phyloP scores from a whole-genome alignment of 2,797 vertebrate species.

The Scyliorhinus canicula region DNA sequence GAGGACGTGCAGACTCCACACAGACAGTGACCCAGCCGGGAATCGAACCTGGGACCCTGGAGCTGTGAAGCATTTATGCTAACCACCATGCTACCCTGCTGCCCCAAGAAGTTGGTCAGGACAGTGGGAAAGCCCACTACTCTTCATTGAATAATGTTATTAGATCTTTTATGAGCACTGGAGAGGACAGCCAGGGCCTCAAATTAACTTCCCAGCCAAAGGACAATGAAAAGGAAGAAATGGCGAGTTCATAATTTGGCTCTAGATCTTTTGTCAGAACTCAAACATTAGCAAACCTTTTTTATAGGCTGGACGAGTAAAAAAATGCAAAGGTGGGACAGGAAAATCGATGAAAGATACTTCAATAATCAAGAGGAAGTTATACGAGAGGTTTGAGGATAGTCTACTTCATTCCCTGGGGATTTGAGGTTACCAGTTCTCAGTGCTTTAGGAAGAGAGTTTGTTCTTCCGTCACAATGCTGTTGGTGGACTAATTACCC shows the following conservation, averaged over 20 bases:
- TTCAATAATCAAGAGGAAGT: not conserved
- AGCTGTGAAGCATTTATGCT: no score
- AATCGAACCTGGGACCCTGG: no score
- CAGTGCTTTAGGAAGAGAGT: not conserved
- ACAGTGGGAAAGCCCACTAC: not conserved
- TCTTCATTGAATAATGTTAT: not conserved
- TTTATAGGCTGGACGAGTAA: not conserved
- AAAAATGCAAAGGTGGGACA: not conserved
- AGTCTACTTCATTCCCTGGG: not conserved
- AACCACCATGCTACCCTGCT: no score
- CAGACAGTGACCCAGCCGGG: no score
- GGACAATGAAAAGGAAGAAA: not conserved
- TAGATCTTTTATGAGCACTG: not conserved
- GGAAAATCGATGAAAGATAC: not conserved
- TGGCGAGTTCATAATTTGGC: not conserved
- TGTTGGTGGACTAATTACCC: not conserved
- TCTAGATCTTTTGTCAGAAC: not conserved
- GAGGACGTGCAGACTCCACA: no score
- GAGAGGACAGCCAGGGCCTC: not conserved
- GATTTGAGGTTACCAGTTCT: not conserved
- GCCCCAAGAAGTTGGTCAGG: not conserved
- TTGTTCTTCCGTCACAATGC: not conserved
- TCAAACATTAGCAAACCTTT: not conserved
- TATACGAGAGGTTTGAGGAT: not conserved
- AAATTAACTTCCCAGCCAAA: not conserved